Percentiles rank a stretch among this genome's conserved stretches.
Evolutionary conservation across 1,140 invertebrate species (phyloP).

Genomic region (Coelopa frigida): DNA sequence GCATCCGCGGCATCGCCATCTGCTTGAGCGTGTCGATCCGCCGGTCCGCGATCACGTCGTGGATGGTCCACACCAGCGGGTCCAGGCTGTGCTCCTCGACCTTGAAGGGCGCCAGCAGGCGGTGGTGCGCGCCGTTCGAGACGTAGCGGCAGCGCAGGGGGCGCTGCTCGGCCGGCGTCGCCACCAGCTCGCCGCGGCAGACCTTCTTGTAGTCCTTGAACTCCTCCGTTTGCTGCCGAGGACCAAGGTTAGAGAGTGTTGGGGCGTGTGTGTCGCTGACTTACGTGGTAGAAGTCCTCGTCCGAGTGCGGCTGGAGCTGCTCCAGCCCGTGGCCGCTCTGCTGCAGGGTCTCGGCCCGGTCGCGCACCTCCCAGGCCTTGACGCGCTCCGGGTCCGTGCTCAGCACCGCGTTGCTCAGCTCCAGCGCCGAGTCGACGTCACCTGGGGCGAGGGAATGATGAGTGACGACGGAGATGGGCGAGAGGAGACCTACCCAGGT

Average conservation of each 20-base stretch:
- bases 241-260: neutral
- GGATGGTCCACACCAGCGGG: constrained; percentile 80
- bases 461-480: too few species aligned
- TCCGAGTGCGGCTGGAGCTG: constrained; percentile 53
- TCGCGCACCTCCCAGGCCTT: constrained; percentile 70
- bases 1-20: constrained; percentile 75
- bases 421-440: constrained; percentile 76
- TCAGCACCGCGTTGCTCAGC: constrained; percentile 82
- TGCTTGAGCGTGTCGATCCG: constrained; percentile 84
- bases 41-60: constrained; percentile 77
- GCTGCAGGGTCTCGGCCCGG: constrained; percentile 30
- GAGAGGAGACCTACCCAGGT: constrained; percentile 57
- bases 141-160: constrained; percentile 71
- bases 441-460: constrained; percentile 67
- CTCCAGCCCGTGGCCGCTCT: constrained; percentile 46
- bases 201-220: constrained; percentile 70
- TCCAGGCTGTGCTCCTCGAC: constrained; percentile 80
- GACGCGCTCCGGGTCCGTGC: constrained; percentile 70
- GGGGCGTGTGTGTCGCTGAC: constrained; percentile 1
- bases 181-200: constrained; percentile 69
- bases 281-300: constrained; percentile 19
- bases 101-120: constrained; percentile 79
- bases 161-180: constrained; percentile 33
- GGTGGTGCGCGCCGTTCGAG: constrained; percentile 60
- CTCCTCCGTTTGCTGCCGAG: constrained; percentile 26